A percentile compares a stretch with the other conserved stretches of the same genome.
Evolutionary conservation across 2,888 invertebrate genomes (phyloP).

Genomic region (Itoplectis maculator): DNA sequence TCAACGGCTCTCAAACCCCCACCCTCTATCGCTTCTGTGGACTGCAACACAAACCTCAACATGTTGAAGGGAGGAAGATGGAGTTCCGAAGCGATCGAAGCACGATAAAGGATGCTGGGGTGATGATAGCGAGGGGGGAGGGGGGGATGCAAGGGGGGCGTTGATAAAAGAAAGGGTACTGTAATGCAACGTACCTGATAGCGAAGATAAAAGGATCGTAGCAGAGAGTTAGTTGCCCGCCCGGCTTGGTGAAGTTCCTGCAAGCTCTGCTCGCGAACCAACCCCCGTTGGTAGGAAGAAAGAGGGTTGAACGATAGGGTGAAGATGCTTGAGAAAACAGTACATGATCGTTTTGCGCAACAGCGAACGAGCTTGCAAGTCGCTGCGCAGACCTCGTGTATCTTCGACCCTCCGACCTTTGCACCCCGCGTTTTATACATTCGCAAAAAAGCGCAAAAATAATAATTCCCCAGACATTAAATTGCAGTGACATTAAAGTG

Average conservation of each 20-base stretch:
- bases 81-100: constrained; percentile 40
- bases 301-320: constrained; percentile 3
- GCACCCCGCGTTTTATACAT: neutral
- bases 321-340: constrained; percentile 17
- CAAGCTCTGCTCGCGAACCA: constrained; percentile 4
- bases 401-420: neutral
- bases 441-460: neutral
- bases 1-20: neutral
- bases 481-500: constrained; percentile 16
- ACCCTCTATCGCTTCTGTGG: constrained; percentile 13
- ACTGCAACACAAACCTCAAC: neutral
- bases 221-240: constrained; percentile 30
- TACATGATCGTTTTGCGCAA: constrained; percentile 35
- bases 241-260: constrained; percentile 4
- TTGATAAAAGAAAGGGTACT: neutral
- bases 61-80: constrained; percentile 14
- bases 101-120: constrained; percentile 30
- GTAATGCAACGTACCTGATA: constrained; percentile 26
- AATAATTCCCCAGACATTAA: constrained; percentile 32
- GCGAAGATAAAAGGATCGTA: constrained; percentile 44
- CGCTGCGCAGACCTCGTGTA: constrained; percentile 17
- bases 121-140: constrained; percentile 3
- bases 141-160: neutral
- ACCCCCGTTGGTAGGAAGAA: constrained; percentile 24
- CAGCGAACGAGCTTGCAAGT: constrained; percentile 31